Base-by-base conservation (phyloP, 2,888 invertebrate genomes). In the Ecliptopera silaceata region DNA sequence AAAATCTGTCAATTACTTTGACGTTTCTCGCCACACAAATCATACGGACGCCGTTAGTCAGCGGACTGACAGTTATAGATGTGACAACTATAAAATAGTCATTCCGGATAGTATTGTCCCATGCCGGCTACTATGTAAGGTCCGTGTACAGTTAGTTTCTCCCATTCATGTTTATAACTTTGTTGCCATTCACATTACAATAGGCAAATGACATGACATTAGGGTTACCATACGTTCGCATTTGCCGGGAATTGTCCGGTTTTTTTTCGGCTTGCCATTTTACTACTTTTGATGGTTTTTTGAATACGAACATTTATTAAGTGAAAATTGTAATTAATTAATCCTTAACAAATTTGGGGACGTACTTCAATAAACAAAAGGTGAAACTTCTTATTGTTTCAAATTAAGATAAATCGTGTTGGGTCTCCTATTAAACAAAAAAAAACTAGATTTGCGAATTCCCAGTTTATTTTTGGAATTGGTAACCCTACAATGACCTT, bases 141-240 rank as follows among this genome's bases (percentile, higher is more conserved):
- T 44, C 31, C 17, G 31, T 15, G 29, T 32, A 59, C 58, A 59
- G 58, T 59, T 59, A 59, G 54, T 54, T 58, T 46, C 58, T 46
- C 45, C 59, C 59, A 59, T 59, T 59, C 59, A 55, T 43, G 54
- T 50, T 51, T 44, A 57, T 49, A 42, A 42, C 42, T 42, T 39
- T 39, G 18, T 36, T 39, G 36, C 51, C 51, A 58, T 50, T 59
- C 49, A 55, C 15, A 39, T 50, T 39, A 56, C 34, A 38, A 46
- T 48, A 34, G 39, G 34, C 51, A 34, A 55, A 50, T 58, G 51
- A 48, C 39, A 49, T 41, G 56, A 3, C 36, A 36, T 36, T 36
- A 36, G 36, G 36, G 36, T 36, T 15, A 36, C 36, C 36, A 36
- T 36, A 1, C 15, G 10, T 15, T 4, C 15, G 15, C 3, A 15